phyloP scores from a whole-genome alignment of 1,140 invertebrate species.

The Oppia nitens region DNA sequence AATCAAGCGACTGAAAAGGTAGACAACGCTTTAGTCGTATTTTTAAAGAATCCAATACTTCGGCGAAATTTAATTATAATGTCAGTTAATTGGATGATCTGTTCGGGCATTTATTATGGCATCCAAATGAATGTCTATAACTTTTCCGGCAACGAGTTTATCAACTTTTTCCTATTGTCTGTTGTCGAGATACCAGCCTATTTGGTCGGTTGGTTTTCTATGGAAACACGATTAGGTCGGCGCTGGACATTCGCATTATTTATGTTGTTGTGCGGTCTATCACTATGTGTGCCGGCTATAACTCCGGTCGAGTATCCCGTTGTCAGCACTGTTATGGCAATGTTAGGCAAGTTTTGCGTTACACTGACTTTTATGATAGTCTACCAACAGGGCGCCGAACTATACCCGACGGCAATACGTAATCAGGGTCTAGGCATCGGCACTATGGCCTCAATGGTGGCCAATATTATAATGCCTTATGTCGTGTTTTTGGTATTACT shows the following conservation, averaged over 20 bases:
- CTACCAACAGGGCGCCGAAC: conserved; percentile 22
- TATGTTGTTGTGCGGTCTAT: conserved; percentile 25
- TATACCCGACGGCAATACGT: conserved; percentile 24
- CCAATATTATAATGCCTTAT: conserved; percentile 36
- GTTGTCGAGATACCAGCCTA: conserved; percentile 21
- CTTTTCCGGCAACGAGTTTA: conserved; percentile 32
- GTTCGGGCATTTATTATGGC: conserved; percentile 22
- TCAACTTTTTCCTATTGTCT: conserved; percentile 43
- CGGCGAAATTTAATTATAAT: conserved; percentile 18
- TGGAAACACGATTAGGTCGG: conserved; percentile 24
- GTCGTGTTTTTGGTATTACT: conserved; percentile 36
- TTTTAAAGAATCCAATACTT: conserved; percentile 18
- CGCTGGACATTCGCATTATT: conserved; percentile 25
- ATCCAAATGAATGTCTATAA: conserved; percentile 22
- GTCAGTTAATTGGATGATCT: conserved; percentile 1
- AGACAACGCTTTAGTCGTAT: conserved; percentile 16
- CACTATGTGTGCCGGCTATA: conserved; percentile 24
- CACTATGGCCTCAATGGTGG: conserved; percentile 30
- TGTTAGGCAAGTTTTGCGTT: conserved; percentile 20
- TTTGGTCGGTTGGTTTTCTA: conserved; percentile 18
- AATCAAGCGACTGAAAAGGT: conserved; percentile 3
- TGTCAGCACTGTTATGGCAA: neutral
- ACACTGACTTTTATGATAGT: conserved; percentile 18
- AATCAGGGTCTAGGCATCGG: conserved; percentile 24
- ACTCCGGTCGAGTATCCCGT: conserved; percentile 9